Base-by-base conservation (phyloP, 2,113 vertebrate genomes). In the Labrus mixtus region DNA sequence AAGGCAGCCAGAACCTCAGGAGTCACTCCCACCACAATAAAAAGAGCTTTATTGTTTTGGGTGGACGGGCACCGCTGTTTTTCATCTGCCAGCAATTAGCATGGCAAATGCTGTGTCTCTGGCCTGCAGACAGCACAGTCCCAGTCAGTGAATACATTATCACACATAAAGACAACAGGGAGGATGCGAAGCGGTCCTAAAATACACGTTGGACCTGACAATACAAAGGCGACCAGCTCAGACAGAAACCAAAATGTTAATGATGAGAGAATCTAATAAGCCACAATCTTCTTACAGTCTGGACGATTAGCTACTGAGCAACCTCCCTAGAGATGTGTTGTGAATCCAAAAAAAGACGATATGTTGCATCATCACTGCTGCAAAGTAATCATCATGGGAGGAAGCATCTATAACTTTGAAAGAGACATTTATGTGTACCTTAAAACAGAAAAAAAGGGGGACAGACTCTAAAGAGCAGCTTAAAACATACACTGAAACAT, bases 31-130 rank as follows among this genome's bases (percentile, higher is more conserved):
- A 53, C 43, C 51, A 4, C 41, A 4, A 20, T 51, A 29, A 23
- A 56, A 53, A 19, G 59, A 9, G 50, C 6, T 45, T 17, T 53
- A 25, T 17, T 69, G 67, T 60, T 67, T 33, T 37, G 11, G 56
- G 77, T 51, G 58, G 65, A 82, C 68, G 73, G 61, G 59, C 73
- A 48, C n/a, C 16, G 9, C 68, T 29, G 74, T 58, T 65, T 72
- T 72, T 82, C 68, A 65, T 68, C 68, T 75, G 71, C 60, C 73
- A 65, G 85, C 64, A 87, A 87, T 90, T 88, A 91, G 82, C 73
- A 67, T 25, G 54, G 64, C 63, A 76, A 84, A 62, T 10, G 66
- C 74, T 66, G 53, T 13, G 4, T 56, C 71, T 70, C 45, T n/a
- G 58, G 60, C 71, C 78, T 23, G 39, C 57, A 22, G 70, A 73